phyloP scores from a whole-genome alignment of 2,113 vertebrate genomes.

The Pelvicachromis taeniatus region DNA sequence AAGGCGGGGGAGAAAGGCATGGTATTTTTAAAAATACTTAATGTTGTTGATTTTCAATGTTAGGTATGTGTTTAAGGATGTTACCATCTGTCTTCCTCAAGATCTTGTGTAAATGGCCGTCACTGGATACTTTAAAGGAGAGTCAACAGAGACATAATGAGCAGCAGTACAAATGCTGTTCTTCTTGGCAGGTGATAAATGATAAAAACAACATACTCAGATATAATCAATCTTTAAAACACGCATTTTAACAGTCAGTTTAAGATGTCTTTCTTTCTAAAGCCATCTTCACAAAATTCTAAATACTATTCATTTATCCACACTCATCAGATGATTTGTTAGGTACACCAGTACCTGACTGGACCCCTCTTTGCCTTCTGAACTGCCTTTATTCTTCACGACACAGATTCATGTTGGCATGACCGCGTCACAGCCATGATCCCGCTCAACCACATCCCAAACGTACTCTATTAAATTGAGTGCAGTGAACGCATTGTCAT shows the following conservation, averaged over 20 bases:
- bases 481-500: background rate
- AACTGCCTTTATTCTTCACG: background rate
- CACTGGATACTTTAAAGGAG: slow-evolving; percentile 66
- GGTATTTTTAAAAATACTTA: background rate
- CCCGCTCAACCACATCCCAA: background rate
- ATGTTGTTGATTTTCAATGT: background rate
- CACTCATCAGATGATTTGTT: background rate
- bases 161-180: background rate
- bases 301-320: background rate
- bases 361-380: background rate
- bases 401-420: background rate
- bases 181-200: background rate
- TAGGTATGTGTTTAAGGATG: background rate
- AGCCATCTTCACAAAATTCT: background rate
- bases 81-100: slow-evolving; percentile 81
- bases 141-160: background rate
- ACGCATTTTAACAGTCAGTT: background rate
- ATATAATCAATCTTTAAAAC: background rate
- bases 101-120: slow-evolving; percentile 79
- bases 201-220: background rate
- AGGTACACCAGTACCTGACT: background rate
- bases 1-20: background rate
- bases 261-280: background rate
- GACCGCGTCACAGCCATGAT: background rate
- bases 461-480: background rate